Conservation (phyloP, 2,797 vertebrate genomes). For the Alcedo atthis region DNA sequence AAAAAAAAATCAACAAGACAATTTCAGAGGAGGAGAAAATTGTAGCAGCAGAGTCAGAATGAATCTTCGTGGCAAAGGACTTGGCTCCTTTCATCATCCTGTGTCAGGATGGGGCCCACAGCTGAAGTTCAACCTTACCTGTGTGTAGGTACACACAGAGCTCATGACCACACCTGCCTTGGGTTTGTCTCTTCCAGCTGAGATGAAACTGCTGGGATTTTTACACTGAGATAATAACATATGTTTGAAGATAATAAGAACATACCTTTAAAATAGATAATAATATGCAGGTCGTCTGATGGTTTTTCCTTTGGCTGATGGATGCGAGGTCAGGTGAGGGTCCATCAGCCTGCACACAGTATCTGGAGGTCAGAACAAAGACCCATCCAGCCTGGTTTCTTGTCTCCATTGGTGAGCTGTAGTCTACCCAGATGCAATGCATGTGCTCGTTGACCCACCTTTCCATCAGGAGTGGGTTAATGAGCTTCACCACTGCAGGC, state of each 20-base stretch:
- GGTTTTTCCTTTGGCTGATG: neutral
- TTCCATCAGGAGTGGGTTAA: neutral
- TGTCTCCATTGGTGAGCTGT: fast-evolving
- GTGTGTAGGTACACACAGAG: neutral
- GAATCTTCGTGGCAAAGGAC: neutral
- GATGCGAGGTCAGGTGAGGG: neutral
- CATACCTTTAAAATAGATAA: neutral
- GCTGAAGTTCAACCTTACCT: neutral
- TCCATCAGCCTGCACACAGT: neutral
- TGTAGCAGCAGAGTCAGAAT: neutral
- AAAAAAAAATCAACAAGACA: neutral
- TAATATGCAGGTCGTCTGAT: neutral
- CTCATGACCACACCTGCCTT: neutral
- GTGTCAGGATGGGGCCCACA: neutral
- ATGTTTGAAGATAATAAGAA: neutral
- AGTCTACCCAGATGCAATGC: fast-evolving
- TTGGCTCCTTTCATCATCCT: neutral
- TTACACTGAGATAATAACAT: neutral
- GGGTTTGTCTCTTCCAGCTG: neutral
- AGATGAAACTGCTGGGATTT: neutral
- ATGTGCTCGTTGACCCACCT: fast-evolving
- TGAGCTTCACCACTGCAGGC: neutral
- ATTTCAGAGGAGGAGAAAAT: neutral
- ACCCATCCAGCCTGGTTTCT: neutral
- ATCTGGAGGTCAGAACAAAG: fast-evolving